A percentile compares a stretch with the other conserved stretches of the same genome.
These are phyloP conservation scores for Ranitomeya variabilis DNA, from an alignment of 2,113 vertebrate genomes.

Conservation along the genomic window DNA sequence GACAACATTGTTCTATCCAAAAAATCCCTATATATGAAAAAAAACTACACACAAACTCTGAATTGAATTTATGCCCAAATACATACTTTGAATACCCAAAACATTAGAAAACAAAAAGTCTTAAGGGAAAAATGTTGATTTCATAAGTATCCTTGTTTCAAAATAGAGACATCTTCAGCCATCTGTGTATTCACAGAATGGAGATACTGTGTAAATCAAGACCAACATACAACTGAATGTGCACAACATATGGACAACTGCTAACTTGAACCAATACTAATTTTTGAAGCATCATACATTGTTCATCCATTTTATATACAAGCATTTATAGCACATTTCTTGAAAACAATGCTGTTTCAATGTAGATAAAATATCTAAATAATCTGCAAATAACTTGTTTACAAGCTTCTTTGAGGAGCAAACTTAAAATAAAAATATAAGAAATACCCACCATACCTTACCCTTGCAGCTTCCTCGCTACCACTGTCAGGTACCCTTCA, in stretches of 20 bases:
- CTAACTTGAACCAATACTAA: not conserved
- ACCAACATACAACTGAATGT: not conserved
- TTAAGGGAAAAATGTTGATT: constrained; percentile 21
- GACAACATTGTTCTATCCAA: not conserved
- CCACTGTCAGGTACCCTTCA: too few species aligned
- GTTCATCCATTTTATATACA: not conserved
- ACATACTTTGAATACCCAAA: constrained; percentile 2
- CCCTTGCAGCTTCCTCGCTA: too few species aligned
- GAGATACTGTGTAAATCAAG: not conserved
- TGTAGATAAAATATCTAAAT: not conserved
- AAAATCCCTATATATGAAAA: not conserved
- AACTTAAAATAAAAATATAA: too few species aligned
- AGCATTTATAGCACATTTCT: too few species aligned
- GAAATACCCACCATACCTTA: too few species aligned
- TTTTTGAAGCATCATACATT: not conserved
- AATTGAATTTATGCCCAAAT: constrained; percentile 5
- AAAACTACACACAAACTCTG: not conserved
- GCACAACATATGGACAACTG: not conserved
- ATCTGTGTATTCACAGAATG: constrained; percentile 13
- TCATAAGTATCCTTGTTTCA: constrained; percentile 7
- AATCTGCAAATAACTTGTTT: not conserved
- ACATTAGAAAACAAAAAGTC: constrained; percentile 42
- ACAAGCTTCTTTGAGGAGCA: too few species aligned
- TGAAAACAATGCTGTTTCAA: not conserved
- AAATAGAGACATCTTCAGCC: constrained; percentile 13